Evolutionary conservation across 2,797 vertebrate species (phyloP), one percentile per base, ranked within the genome.

Genomic region (Salmo trutta): DNA sequence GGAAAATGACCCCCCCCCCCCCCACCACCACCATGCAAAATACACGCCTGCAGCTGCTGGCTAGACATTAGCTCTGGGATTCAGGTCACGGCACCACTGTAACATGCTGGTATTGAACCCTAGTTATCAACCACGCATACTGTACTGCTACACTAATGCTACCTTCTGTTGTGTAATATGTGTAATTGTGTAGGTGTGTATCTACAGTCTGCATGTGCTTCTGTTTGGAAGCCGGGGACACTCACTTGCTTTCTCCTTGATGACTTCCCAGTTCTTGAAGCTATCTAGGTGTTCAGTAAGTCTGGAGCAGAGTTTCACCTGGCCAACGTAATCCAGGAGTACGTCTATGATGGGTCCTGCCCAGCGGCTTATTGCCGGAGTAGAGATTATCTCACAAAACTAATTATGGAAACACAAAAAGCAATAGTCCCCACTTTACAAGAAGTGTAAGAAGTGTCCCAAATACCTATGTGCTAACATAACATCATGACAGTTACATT

Each of bases 301-400:
- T 67, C 93, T 89, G 0, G 96, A 95, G 85, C 97, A 98, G 64
- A 98, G 93, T 66, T 88, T 92, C 75, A 97, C 95, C 0, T 96
- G 95, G 53, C 96, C 93, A 65, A 96, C 96, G 0, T 98, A 98
- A 90, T 98, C 95, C 83, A 98, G 90, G 17, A 98, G 94, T 71
- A 95, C 82, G 0, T 96, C 95, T 0, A 97, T 94, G 84, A 98
- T 95, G 0, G 96, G 95, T 67, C 96, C 96, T 0, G 93, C 94
- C 93, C 94, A 94, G 41, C 83, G 90, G 79, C 80, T 93, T 59
- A 94, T 81, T 62, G 90, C 91, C 0, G 90, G 90, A 64, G 89
- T 84, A 1, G 95, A 96, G 77, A 98, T 88, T 79, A 96, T 92
- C 87, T 98, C 96, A 75, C 97, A 98, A 88, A 97, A 98, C 97